phyloP scores from a whole-genome alignment of 2,888 invertebrate genomes.

The Hecatera dysodea region DNA sequence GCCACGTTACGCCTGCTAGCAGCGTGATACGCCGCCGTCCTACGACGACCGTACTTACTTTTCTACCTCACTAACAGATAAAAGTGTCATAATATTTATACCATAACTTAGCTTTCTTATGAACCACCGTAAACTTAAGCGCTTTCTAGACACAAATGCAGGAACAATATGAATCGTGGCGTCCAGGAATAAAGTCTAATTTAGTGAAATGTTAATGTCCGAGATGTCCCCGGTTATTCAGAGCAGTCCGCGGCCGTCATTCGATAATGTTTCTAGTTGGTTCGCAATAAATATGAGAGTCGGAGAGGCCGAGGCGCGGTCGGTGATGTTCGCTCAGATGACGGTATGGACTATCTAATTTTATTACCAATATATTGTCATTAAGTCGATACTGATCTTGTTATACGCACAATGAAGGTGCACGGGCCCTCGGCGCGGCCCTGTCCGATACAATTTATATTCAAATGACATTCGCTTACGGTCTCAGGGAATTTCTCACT shows the following conservation, averaged over 20 bases:
- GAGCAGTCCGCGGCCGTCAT: slow-evolving; percentile 82
- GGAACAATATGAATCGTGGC: slow-evolving; percentile 76
- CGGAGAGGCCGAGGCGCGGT: slow-evolving; percentile 75
- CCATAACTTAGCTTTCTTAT: slow-evolving; percentile 89
- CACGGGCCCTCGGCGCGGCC: slow-evolving; percentile 76
- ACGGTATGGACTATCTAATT: slow-evolving; percentile 90
- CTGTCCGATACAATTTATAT: slow-evolving; percentile 88
- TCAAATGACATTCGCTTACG: slow-evolving; percentile 89
- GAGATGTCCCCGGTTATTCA: slow-evolving; percentile 79
- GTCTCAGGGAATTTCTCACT: slow-evolving; percentile 88
- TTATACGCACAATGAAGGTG: slow-evolving; percentile 90
- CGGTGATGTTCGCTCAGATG: slow-evolving; percentile 85
- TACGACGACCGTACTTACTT: slow-evolving; percentile 84
- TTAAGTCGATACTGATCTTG: slow-evolving; percentile 91
- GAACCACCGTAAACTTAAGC: slow-evolving; percentile 86
- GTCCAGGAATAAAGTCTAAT: slow-evolving; percentile 79
- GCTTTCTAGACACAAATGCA: slow-evolving; percentile 78
- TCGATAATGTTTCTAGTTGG: slow-evolving; percentile 90
- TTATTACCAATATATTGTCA: slow-evolving; percentile 91
- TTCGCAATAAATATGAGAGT: slow-evolving; percentile 89
- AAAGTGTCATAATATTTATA: slow-evolving; percentile 90
- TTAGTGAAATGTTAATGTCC: slow-evolving; percentile 72
- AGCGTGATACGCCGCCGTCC: slow-evolving; percentile 70
- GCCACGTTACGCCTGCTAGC: slow-evolving; percentile 76
- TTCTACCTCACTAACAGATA: slow-evolving; percentile 86